Base-by-base conservation (phyloP, 2,113 vertebrate species). In the Ginglymostoma cirratum region DNA sequence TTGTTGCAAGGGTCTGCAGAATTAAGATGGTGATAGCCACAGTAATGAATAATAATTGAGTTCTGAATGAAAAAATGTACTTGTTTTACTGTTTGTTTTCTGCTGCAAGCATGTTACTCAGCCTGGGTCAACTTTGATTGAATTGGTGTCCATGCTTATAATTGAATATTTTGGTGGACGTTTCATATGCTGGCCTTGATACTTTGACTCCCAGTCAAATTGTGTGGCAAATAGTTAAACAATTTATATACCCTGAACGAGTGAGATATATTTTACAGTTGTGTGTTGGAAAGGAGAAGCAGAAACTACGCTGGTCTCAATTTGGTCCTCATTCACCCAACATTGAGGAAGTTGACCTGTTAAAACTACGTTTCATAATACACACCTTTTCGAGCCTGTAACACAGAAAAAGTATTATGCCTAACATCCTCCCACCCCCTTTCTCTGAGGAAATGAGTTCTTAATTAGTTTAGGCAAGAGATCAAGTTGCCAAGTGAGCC, bases 51-150 rank as follows among this genome's bases (percentile, higher is more conserved):
- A 27, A 45, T 45, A 52, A 45, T 52, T 87, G 42, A 52, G 23
- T 48, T 52, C 45, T 87, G 24, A 87, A 48, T 87, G 85, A 87
- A 87, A 85, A 85, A 87, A 87, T 87, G 85, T 27, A 87, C 45
- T 48, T 48, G 85, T 27, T 23, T 87, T 87, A 8, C 45, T 87
- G 27, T 87, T 87, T 87, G 8, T 27, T 87, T 48, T 24, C 24
- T 24, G 45, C 24, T 87, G 23, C 23, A 87, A 87, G 85, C 52
- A 87, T 87, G 38, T 87, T 52, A 45, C 85, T 48, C 45, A 87
- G 52, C 85, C 19, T 52, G 45, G 85, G 52, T 48, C 45, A 87
- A 87, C 45, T 87, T 87, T 87, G 45, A 52, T 52, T 45, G 7
- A 12, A 45, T 87, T 3, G 55, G 52, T 27, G 27, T 34, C 52